Conservation (phyloP, 2,113 vertebrate species). For the human region DNA sequence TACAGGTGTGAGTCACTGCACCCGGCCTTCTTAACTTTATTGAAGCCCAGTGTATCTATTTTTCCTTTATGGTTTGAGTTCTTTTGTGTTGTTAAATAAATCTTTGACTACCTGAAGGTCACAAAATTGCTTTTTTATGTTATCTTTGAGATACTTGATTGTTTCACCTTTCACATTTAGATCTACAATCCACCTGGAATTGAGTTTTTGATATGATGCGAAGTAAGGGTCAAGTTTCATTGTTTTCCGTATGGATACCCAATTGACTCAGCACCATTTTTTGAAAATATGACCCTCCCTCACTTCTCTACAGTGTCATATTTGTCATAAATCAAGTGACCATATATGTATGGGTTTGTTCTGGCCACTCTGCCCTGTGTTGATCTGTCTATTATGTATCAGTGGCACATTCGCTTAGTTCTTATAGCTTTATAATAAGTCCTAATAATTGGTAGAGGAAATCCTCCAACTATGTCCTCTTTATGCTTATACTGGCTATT, state of each 20-base stretch:
- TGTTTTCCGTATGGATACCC: conserved; percentile 28
- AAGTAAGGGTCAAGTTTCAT: conserved; percentile 52
- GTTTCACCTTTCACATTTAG: conserved; percentile 33
- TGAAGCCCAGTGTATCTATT: not conserved
- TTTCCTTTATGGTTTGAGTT: not conserved
- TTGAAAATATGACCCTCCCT: not conserved
- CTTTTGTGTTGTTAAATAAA: conserved; percentile 39
- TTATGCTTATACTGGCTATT: not conserved
- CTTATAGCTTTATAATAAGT: not conserved
- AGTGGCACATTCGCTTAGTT: not conserved
- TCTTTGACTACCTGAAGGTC: conserved; percentile 25
- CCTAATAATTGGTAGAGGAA: not conserved
- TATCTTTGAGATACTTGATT: not conserved
- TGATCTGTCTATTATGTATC: not conserved
- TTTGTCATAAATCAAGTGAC: conserved; percentile 32
- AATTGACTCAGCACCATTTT: conserved; percentile 1
- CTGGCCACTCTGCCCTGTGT: not conserved
- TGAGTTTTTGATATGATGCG: not conserved
- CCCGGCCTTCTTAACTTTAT: not conserved
- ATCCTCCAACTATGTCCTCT: not conserved
- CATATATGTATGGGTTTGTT: not conserved
- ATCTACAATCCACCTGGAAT: not conserved
- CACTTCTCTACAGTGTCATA: not conserved
- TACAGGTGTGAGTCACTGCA: no score
- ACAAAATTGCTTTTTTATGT: conserved; percentile 18